phyloP scores from a whole-genome alignment of 1,140 invertebrate species.

The Drosophila punjabiensis region DNA sequence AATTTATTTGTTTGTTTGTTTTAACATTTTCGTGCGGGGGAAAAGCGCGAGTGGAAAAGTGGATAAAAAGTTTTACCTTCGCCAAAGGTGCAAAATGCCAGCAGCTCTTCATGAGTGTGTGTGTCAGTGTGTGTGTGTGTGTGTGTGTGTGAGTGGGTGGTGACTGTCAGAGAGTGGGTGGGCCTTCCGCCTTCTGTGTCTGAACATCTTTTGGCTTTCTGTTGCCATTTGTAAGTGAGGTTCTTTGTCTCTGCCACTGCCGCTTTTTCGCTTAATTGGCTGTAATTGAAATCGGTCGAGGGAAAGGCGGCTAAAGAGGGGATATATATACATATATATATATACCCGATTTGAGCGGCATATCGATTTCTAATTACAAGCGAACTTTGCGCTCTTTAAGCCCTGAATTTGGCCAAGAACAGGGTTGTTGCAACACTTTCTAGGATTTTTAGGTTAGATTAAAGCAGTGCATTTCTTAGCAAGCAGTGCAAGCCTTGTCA shows the following conservation, averaged over 20 bases:
- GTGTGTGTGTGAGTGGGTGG: neutral
- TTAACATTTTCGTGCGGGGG: slow-evolving; percentile 64
- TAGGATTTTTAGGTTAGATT: neutral
- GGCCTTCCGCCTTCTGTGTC: slow-evolving; percentile 1
- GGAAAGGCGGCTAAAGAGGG: neutral
- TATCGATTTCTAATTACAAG: slow-evolving; percentile 28
- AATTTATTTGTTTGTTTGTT: slow-evolving; percentile 83
- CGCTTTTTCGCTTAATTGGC: slow-evolving; percentile 68
- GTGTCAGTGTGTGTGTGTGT: slow-evolving; percentile 1
- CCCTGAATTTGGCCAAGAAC: neutral
- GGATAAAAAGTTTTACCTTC: slow-evolving; percentile 53
- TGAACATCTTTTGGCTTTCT: slow-evolving; percentile 35
- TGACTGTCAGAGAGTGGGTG: neutral
- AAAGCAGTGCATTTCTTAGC: neutral
- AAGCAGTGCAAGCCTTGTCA: neutral
- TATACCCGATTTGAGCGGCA: neutral
- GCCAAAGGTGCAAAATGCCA: slow-evolving; percentile 34
- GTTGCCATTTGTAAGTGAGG: slow-evolving; percentile 43
- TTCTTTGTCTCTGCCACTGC: slow-evolving; percentile 32
- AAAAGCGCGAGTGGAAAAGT: slow-evolving; percentile 23
- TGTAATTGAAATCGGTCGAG: slow-evolving; percentile 67
- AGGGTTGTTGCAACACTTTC: neutral
- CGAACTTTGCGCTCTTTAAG: neutral
- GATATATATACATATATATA: too few species aligned
- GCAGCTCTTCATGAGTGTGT: slow-evolving; percentile 11